Evolutionary conservation across 2,888 invertebrate species (phyloP).

Genomic region (Noctuana brunneofusca): DNA sequence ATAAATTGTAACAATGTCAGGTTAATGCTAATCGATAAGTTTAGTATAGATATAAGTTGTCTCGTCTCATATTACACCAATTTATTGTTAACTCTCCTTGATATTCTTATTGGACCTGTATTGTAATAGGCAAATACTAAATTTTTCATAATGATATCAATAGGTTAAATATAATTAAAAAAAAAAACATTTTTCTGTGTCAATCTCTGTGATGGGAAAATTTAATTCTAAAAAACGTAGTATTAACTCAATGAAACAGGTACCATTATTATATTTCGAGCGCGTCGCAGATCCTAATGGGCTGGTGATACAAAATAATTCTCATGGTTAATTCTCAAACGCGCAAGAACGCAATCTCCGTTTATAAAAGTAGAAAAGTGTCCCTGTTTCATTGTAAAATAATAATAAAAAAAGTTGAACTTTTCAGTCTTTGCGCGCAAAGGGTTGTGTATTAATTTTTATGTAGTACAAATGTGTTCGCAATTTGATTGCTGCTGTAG

Average conservation of each 20-base stretch:
- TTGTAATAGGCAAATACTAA: constrained; percentile 71
- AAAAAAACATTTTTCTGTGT: constrained; percentile 67
- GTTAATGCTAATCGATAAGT: constrained; percentile 70
- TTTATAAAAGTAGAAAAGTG: constrained; percentile 35
- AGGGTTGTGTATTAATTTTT: constrained; percentile 83
- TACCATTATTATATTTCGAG: constrained; percentile 46
- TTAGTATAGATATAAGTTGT: constrained; percentile 73
- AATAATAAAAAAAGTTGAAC: constrained; percentile 68
- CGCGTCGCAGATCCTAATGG: constrained; percentile 34
- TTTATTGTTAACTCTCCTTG: constrained; percentile 66
- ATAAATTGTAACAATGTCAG: constrained; percentile 72
- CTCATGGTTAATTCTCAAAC: constrained; percentile 34
- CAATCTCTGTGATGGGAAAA: constrained; percentile 81
- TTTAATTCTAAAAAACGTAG: constrained; percentile 77
- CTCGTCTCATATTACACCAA: constrained; percentile 76
- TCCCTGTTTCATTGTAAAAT: constrained; percentile 62
- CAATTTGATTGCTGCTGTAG: constrained; percentile 82
- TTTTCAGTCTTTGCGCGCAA: constrained; percentile 82
- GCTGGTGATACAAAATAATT: constrained; percentile 29
- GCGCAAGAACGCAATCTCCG: constrained; percentile 35
- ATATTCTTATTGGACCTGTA: constrained; percentile 67
- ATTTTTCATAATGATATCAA: constrained; percentile 77
- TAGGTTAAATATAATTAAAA: constrained; percentile 65
- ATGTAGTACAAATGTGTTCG: constrained; percentile 83
- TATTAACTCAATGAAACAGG: constrained; percentile 73